Percentiles rank a stretch among this genome's conserved stretches.
These are phyloP conservation scores for Maccullochella peelii DNA, from an alignment of 2,113 vertebrate species.

Conservation along the genomic window DNA sequence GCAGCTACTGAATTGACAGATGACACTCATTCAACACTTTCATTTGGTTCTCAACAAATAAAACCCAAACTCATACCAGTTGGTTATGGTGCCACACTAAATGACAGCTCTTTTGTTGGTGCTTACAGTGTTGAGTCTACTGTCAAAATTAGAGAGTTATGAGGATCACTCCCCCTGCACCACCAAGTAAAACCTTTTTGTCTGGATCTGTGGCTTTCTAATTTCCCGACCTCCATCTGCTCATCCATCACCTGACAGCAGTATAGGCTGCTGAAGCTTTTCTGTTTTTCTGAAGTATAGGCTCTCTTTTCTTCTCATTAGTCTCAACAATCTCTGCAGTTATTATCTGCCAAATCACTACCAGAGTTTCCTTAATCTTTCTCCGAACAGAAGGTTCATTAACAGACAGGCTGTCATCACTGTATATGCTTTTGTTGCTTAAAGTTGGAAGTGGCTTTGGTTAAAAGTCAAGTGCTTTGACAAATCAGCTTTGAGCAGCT, in stretches of 20 bases:
- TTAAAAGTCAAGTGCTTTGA: constrained; percentile 55
- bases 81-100: not conserved
- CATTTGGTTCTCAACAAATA: constrained; percentile 4
- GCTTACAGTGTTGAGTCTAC: constrained; percentile 30
- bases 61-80: constrained; percentile 2
- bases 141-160: constrained; percentile 36
- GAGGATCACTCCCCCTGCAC: constrained; percentile 14
- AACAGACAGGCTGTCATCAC: constrained; percentile 51
- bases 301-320: constrained; percentile 3
- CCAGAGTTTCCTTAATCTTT: constrained; percentile 51
- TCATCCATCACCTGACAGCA: constrained; percentile 70
- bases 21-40: constrained; percentile 21
- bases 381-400: constrained; percentile 64
- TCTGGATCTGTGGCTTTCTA: constrained; percentile 48
- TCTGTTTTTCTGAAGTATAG: constrained; percentile 16
- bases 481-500: constrained; percentile 46
- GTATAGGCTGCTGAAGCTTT: constrained; percentile 41
- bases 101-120: constrained; percentile 28
- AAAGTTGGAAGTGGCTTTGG: constrained; percentile 28
- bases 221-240: constrained; percentile 52
- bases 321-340: constrained; percentile 32
- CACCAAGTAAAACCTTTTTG: constrained; percentile 30
- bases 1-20: not conserved
- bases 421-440: constrained; percentile 39
- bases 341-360: constrained; percentile 60